Percentiles rank a stretch among this genome's conserved stretches.
These are phyloP conservation scores for Spisula solida DNA, from an alignment of 2,888 invertebrate species.

Conservation along the genomic window DNA sequence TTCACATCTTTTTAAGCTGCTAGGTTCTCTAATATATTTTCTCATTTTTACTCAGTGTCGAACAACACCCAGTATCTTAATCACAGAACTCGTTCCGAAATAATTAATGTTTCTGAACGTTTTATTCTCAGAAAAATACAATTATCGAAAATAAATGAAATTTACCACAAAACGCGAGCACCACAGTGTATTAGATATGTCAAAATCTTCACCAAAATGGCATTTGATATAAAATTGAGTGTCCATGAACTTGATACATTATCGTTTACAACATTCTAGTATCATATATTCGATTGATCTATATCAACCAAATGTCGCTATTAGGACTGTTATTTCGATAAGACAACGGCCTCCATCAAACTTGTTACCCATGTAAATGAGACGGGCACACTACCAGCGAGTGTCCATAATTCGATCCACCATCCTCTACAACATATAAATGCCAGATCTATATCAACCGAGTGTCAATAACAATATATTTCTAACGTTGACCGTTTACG, in stretches of 20 bases:
- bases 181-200: neutral
- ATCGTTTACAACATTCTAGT: neutral
- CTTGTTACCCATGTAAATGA: too few relatives aligned
- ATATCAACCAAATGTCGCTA: too few relatives aligned
- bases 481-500: too few relatives aligned
- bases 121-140: neutral
- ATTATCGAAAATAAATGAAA: neutral
- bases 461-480: too few relatives aligned
- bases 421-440: too few relatives aligned
- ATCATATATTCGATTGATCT: too few relatives aligned
- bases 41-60: neutral
- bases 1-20: slow-evolving; percentile 8
- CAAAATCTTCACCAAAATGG: neutral
- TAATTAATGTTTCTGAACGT: neutral
- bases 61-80: slow-evolving; percentile 1
- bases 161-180: neutral
- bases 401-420: too few relatives aligned
- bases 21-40: neutral
- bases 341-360: too few relatives aligned
- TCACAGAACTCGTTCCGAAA: neutral
- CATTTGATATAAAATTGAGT: neutral
- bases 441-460: too few relatives aligned
- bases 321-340: too few relatives aligned
- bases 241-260: neutral
- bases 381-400: too few relatives aligned